Evolutionary conservation across 2,113 vertebrate genomes (phyloP).

Genomic region (Mionectes macconnelli): DNA sequence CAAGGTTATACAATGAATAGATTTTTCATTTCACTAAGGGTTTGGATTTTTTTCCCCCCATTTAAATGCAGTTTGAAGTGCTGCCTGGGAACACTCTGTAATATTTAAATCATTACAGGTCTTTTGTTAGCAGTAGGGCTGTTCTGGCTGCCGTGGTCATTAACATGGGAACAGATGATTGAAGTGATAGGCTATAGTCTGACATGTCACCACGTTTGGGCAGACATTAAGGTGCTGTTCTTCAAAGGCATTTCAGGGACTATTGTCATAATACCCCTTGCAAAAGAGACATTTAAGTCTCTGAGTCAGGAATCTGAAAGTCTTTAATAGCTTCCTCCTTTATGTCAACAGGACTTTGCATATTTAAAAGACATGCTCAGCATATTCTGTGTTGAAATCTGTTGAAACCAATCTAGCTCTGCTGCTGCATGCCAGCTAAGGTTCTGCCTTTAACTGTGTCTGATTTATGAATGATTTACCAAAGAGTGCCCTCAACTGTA

Average conservation of each 20-base stretch:
- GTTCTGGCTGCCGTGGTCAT: background rate
- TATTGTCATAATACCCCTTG: background rate
- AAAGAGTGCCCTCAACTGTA: background rate
- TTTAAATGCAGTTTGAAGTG: conserved; percentile 38
- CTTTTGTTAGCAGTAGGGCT: background rate
- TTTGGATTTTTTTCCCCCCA: background rate
- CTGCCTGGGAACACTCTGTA: conserved; percentile 24
- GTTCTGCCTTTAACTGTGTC: background rate
- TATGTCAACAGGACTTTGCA: background rate
- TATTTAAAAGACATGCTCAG: background rate
- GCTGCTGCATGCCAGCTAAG: background rate
- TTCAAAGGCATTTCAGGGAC: background rate
- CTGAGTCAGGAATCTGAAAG: background rate
- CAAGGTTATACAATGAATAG: conserved; percentile 37
- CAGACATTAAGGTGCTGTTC: background rate
- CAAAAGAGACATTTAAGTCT: background rate
- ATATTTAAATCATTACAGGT: background rate
- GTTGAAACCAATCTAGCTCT: background rate
- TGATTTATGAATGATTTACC: conserved; percentile 21
- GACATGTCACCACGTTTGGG: background rate
- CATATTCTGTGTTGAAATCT: background rate
- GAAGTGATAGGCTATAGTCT: background rate
- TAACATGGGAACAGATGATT: conserved; percentile 26
- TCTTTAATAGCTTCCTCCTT: background rate
- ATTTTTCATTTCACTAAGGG: conserved; percentile 37